Conservation (phyloP, 92 coral and sea anemone species). For the Epizoanthus illoricatus region DNA sequence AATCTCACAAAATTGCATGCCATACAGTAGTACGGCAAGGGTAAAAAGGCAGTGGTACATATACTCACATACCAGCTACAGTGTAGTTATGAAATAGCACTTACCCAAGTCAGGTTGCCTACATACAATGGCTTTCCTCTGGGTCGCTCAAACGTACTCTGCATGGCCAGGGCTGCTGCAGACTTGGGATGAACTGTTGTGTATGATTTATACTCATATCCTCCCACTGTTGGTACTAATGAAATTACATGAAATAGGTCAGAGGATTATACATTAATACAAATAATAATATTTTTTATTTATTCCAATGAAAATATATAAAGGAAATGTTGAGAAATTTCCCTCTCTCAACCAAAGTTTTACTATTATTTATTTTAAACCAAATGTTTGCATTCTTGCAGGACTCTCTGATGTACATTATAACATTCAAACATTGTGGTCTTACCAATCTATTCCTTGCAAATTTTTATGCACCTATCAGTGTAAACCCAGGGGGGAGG, state of each 20-base stretch:
- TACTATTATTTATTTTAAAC: no score
- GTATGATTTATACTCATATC: slow-evolving; percentile 93
- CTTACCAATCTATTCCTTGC: no score
- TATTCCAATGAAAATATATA: background rate
- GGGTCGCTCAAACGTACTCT: slow-evolving; percentile 72
- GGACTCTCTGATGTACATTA: no score
- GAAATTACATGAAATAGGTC: background rate
- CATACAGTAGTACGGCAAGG: background rate
- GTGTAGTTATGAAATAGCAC: slow-evolving; percentile 21
- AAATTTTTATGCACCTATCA: no score
- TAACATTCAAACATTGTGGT: no score
- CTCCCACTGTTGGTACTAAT: slow-evolving; percentile 38
- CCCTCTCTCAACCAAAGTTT: no score
- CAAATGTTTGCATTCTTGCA: no score
- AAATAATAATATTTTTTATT: no score
- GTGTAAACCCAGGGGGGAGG: no score
- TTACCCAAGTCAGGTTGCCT: slow-evolving; percentile 98
- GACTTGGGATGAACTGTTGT: slow-evolving; percentile 98
- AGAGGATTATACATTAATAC: background rate
- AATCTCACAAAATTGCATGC: no score
- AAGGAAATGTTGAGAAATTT: no score
- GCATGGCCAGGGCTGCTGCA: slow-evolving; percentile 77
- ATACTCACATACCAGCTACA: background rate
- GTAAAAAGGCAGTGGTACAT: background rate
- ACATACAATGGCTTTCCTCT: slow-evolving; percentile 94